Evolutionary conservation across 2,113 vertebrate genomes (phyloP).

Genomic region (Progne subis): DNA sequence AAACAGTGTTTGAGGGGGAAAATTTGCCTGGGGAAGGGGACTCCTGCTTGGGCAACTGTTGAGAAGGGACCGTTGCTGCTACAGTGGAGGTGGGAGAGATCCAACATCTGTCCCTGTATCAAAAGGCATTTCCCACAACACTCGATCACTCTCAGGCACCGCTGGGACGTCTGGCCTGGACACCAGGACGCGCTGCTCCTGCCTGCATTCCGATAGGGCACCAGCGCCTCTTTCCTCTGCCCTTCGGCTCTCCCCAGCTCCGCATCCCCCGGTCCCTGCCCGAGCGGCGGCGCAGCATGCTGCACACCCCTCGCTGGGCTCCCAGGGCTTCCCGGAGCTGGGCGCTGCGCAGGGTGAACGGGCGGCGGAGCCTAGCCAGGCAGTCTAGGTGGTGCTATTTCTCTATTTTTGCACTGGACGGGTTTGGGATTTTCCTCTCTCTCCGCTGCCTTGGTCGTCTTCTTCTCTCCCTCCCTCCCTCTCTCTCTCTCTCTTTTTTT

Average conservation of each 20-base stretch:
- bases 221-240: neutral
- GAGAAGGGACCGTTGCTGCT: neutral
- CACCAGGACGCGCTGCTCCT: rapidly evolving
- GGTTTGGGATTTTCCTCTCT: slow-evolving; percentile 59
- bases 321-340: neutral
- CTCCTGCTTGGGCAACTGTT: neutral
- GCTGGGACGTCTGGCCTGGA: rapidly evolving
- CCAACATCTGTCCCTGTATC: neutral
- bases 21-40: neutral
- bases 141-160: neutral
- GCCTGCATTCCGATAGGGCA: neutral
- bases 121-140: neutral
- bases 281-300: neutral
- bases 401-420: slow-evolving; percentile 71
- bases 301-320: neutral
- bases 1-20: neutral
- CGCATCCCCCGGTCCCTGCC: neutral
- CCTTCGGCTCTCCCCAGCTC: neutral
- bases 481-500: neutral
- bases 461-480: slow-evolving; percentile 41
- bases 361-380: neutral
- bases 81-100: neutral
- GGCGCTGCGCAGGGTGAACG: neutral
- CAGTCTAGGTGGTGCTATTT: slow-evolving; percentile 81
- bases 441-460: slow-evolving; percentile 57